Conservation (phyloP, 2,888 invertebrate genomes). For the Eremobia ochroleuca region DNA sequence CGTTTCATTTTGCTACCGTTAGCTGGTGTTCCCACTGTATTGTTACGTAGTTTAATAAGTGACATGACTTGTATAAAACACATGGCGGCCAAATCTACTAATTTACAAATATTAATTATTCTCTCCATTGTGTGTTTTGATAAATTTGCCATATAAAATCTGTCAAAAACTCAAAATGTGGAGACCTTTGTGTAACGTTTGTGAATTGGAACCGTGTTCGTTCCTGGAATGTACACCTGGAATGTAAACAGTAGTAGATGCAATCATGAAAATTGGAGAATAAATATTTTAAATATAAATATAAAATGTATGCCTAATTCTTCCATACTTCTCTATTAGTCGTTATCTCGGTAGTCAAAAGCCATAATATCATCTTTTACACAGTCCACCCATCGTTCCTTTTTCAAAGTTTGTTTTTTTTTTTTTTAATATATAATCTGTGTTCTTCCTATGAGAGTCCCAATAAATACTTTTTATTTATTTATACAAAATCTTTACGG, state of each 20-base stretch:
- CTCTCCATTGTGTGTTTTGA: not conserved
- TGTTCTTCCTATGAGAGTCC: not conserved
- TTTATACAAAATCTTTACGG: not conserved
- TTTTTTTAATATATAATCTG: not conserved
- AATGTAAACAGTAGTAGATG: no score
- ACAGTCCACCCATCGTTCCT: not conserved
- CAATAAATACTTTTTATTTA: not conserved
- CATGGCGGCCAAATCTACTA: not conserved
- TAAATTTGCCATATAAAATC: not conserved
- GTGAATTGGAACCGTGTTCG: no score
- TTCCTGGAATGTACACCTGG: no score
- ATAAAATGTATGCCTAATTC: no score
- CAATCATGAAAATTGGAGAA: no score
- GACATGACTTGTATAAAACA: not conserved
- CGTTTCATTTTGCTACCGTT: slow-evolving; percentile 9
- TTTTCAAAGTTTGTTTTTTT: not conserved
- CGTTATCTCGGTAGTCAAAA: not conserved
- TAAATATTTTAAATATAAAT: no score
- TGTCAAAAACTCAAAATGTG: not conserved
- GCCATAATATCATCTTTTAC: not conserved
- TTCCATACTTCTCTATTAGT: not conserved
- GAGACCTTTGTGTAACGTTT: not conserved
- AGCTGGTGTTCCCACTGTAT: not conserved
- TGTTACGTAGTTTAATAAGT: not conserved
- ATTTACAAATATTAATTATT: not conserved